Percentiles rank a stretch among this genome's conserved stretches.
These are phyloP conservation scores for Athetis lepigone DNA, from an alignment of 2,888 invertebrate species.

Conservation along the genomic window DNA sequence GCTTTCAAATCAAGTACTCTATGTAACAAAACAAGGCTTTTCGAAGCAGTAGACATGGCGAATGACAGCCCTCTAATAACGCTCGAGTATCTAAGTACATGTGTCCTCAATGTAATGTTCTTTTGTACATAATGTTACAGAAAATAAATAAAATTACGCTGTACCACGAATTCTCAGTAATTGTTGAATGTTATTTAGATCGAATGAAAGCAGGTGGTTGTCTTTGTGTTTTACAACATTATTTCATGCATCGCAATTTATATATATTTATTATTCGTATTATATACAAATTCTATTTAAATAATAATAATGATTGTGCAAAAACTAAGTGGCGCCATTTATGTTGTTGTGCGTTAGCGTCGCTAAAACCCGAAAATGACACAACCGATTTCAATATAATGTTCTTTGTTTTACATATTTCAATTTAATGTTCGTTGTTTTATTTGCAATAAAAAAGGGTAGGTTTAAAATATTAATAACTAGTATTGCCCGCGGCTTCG, in stretches of 20 bases:
- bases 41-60: constrained; percentile 31
- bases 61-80: constrained; percentile 47
- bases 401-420: too few relatives aligned
- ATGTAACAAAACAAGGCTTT: constrained; percentile 41
- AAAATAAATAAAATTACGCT: constrained; percentile 65
- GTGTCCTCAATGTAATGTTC: constrained; percentile 28
- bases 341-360: too few relatives aligned
- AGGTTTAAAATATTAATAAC: too few relatives aligned
- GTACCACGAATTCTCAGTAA: constrained; percentile 26
- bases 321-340: too few relatives aligned
- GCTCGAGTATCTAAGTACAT: constrained; percentile 19
- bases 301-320: background rate
- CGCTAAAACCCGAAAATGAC: too few relatives aligned
- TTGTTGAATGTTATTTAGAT: constrained; percentile 8
- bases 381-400: too few relatives aligned
- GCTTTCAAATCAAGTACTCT: constrained; percentile 21
- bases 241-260: background rate
- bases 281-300: background rate
- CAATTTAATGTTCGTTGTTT: too few relatives aligned
- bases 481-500: too few relatives aligned
- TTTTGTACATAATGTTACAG: constrained; percentile 56
- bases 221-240: background rate
- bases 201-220: background rate
- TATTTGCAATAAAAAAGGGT: too few relatives aligned
- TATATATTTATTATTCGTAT: background rate